These are phyloP conservation scores for Epinotia brunnichana DNA, from an alignment of 2,888 invertebrate genomes.

Conservation along the genomic window DNA sequence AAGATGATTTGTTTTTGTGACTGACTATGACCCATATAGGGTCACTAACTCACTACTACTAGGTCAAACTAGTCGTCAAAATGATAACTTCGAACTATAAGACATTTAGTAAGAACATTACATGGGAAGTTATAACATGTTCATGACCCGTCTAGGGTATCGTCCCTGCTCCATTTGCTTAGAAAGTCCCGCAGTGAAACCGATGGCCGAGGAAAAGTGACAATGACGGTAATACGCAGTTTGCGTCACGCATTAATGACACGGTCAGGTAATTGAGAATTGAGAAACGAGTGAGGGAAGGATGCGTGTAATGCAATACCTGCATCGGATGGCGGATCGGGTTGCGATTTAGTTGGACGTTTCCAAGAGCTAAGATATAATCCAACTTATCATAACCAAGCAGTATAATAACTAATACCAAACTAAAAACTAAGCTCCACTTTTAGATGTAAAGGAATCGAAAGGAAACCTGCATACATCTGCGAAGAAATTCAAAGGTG, in stretches of 20 bases:
- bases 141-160: slow-evolving; percentile 47
- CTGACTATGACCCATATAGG: too few relatives aligned
- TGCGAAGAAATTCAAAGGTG: too few relatives aligned
- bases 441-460: too few relatives aligned
- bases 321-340: slow-evolving; percentile 9
- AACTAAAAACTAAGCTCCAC: too few relatives aligned
- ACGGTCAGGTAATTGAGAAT: slow-evolving; percentile 34
- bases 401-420: too few relatives aligned
- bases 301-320: slow-evolving; percentile 37
- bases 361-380: neutral
- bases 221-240: slow-evolving; percentile 39
- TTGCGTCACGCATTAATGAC: slow-evolving; percentile 41
- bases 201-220: slow-evolving; percentile 50
- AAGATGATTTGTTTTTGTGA: too few relatives aligned
- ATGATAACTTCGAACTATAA: neutral
- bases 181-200: slow-evolving; percentile 70
- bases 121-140: neutral
- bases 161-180: slow-evolving; percentile 62
- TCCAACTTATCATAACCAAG: too few relatives aligned
- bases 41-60: too few relatives aligned
- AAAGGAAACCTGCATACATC: too few relatives aligned
- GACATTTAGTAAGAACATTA: neutral
- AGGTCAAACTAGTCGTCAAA: too few relatives aligned
- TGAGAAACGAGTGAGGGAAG: slow-evolving; percentile 32
- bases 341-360: slow-evolving; percentile 4